Evolutionary conservation across 1,140 invertebrate species (phyloP).

Genomic region (Metaphire vulgaris): DNA sequence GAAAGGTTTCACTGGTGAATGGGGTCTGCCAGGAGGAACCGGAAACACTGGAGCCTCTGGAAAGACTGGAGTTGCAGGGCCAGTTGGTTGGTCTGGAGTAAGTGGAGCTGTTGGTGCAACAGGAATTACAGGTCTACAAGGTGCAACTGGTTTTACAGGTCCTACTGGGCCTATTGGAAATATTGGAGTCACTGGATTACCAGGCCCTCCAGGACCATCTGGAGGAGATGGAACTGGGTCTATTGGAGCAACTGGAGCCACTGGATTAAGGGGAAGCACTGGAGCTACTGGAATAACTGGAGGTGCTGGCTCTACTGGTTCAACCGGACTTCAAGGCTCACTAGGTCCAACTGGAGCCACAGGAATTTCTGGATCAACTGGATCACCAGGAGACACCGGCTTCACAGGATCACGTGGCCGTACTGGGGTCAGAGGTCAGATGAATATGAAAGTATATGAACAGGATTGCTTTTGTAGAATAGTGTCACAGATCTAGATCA

Average conservation of each 20-base stretch:
- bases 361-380: constrained; percentile 23
- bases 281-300: constrained; percentile 20
- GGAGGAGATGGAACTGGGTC: constrained; percentile 11
- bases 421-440: constrained; percentile 6
- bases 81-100: neutral
- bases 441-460: no score
- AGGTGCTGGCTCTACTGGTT: constrained; percentile 1
- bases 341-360: constrained; percentile 22
- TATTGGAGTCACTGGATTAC: constrained; percentile 9
- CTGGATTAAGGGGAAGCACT: neutral
- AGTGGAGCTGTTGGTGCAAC: constrained; percentile 3
- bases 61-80: constrained; percentile 23
- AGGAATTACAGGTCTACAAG: neutral
- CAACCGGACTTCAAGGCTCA: constrained; percentile 5
- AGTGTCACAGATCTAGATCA: no score
- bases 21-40: constrained; percentile 23
- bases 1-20: constrained; percentile 19
- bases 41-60: constrained; percentile 27
- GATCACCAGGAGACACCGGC: constrained; percentile 21
- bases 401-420: constrained; percentile 15
- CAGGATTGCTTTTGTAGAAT: no score
- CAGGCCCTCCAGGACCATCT: constrained; percentile 33
- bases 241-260: constrained; percentile 10
- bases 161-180: neutral
- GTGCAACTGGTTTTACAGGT: constrained; percentile 1